phyloP scores from a whole-genome alignment of 1,140 invertebrate species.

The Homalodisca vitripennis region DNA sequence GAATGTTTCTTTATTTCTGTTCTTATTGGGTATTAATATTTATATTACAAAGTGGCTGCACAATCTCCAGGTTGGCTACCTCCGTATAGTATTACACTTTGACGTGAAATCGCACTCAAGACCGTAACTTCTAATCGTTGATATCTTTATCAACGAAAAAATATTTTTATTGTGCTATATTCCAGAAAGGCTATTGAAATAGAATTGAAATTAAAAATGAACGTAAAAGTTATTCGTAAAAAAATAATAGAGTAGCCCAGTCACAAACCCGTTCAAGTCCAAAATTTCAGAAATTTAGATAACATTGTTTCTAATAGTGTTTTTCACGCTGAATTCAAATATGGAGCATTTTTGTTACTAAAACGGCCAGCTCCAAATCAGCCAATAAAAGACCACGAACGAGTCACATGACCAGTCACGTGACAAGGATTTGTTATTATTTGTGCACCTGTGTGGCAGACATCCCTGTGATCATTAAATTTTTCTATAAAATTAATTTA shows the following conservation, averaged over 20 bases:
- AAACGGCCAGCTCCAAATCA: background rate
- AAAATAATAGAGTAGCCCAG: background rate
- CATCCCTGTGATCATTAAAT: background rate
- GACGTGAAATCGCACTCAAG: too few relatives aligned
- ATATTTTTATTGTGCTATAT: too few relatives aligned
- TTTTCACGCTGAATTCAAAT: background rate
- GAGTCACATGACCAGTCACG: conserved; percentile 4
- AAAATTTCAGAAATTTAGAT: background rate
- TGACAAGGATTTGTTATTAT: background rate
- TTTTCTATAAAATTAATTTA: background rate
- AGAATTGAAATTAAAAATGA: too few relatives aligned
- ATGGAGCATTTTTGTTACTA: background rate
- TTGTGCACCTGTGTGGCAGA: background rate
- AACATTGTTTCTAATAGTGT: background rate
- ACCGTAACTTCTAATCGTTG: too few relatives aligned
- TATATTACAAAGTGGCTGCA: too few relatives aligned
- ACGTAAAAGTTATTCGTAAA: too few relatives aligned
- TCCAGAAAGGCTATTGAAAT: too few relatives aligned
- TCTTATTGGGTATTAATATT: too few relatives aligned
- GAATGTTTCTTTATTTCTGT: too few relatives aligned
- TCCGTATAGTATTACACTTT: too few relatives aligned
- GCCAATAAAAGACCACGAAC: background rate
- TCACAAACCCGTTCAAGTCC: background rate
- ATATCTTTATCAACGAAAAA: too few relatives aligned
- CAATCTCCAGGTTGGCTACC: too few relatives aligned